A percentile compares a stretch with the other conserved stretches of the same genome.
Evolutionary conservation across 2,888 invertebrate species (phyloP).

Genomic region (Eupithecia abbreviata): DNA sequence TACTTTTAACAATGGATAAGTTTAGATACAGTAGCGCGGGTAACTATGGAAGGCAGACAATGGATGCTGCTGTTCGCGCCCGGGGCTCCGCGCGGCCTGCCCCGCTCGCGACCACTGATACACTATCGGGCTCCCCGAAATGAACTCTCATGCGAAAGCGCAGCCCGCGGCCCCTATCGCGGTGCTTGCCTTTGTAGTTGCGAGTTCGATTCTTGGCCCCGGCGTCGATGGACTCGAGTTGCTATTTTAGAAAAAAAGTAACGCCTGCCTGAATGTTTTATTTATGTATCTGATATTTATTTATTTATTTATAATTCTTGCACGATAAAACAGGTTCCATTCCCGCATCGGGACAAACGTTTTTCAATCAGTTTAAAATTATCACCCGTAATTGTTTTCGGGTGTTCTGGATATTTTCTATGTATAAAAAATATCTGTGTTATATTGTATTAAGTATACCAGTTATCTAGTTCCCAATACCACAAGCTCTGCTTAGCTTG

Average conservation of each 20-base stretch:
- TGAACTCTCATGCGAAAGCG: neutral
- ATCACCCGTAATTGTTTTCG: too few relatives aligned
- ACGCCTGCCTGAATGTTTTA: too few relatives aligned
- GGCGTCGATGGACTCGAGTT: neutral
- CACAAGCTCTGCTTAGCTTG: too few relatives aligned
- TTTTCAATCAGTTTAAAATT: too few relatives aligned
- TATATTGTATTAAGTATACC: too few relatives aligned
- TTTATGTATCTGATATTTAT: too few relatives aligned
- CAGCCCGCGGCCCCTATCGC: slow-evolving; percentile 1
- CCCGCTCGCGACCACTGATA: slow-evolving; percentile 57
- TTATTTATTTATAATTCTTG: too few relatives aligned
- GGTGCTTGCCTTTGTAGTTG: neutral
- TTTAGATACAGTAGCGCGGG: slow-evolving; percentile 43
- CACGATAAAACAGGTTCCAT: too few relatives aligned
- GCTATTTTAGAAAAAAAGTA: neutral
- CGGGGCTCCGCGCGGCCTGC: slow-evolving; percentile 38
- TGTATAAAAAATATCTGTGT: too few relatives aligned
- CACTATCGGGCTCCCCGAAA: slow-evolving; percentile 42
- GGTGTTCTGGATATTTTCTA: too few relatives aligned
- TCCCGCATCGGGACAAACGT: too few relatives aligned
- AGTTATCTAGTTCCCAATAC: too few relatives aligned
- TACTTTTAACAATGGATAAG: slow-evolving; percentile 55
- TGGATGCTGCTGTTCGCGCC: slow-evolving; percentile 17
- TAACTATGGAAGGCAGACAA: slow-evolving; percentile 53
- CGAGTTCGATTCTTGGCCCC: neutral